phyloP scores from a whole-genome alignment of 2,113 vertebrate genomes.

The Todiramphus chloris region DNA sequence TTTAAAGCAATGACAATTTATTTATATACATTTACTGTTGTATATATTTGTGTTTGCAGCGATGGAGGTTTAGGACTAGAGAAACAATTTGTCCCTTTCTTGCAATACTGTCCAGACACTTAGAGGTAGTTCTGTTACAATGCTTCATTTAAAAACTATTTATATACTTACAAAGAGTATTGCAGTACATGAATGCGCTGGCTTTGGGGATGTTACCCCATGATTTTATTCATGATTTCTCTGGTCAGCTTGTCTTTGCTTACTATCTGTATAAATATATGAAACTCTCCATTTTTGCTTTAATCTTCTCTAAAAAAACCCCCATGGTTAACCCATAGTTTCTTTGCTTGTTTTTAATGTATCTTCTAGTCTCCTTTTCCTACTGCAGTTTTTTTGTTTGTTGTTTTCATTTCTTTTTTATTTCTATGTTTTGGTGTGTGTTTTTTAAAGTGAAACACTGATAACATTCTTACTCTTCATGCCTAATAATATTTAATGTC shows the following conservation, averaged over 20 bases:
- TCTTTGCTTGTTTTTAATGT: accelerated
- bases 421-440: background rate
- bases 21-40: background rate
- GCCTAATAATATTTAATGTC: background rate
- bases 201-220: background rate
- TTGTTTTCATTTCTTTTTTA: accelerated
- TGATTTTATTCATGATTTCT: background rate
- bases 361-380: background rate
- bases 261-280: background rate
- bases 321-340: background rate
- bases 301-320: background rate
- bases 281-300: background rate
- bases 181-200: background rate
- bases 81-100: background rate
- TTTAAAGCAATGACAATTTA: background rate
- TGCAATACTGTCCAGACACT: background rate
- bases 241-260: background rate
- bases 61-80: background rate
- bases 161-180: background rate
- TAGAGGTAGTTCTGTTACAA: background rate
- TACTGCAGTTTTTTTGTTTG: background rate
- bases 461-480: background rate
- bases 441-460: background rate
- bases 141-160: background rate
- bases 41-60: background rate